Base-by-base conservation (phyloP, 2,113 vertebrate species). In the Xyrauchen texanus region DNA sequence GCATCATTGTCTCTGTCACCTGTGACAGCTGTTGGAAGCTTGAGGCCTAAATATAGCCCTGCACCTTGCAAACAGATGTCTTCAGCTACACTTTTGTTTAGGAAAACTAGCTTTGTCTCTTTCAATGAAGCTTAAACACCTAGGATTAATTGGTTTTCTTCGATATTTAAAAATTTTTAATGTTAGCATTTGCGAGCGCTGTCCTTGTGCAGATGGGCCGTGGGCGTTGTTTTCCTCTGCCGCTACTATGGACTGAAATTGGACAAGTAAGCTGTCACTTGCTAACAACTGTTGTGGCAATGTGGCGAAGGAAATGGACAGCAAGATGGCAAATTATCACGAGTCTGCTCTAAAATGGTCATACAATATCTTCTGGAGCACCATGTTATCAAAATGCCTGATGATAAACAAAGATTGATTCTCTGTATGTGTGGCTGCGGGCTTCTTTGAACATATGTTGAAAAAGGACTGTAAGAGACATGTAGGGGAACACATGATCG, bases 211-310 rank as follows among this genome's bases (percentile, higher is more conserved):
- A 87, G 87, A 89, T 84, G 87, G 67, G 70, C 64, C 68, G 89
- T 91, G 87, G 89, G 89, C 73, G 89, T 88, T 91, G 87, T 91
- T 89, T 89, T 87, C 85, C 82, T 85, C 9, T 42, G 81, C 81
- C 78, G 73, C 60, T 84, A 76, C 75, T 80, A 73, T 76, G 61
- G 69, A 34, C 81, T 66, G 68, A 69, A 81, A 86, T 76, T 87
- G 77, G 51, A 52, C 62, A 47, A 61, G 57, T 69, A 53, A 77
- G 79, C 79, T 86, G 85, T 76, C 83, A 88, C 81, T 83, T 82
- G 82, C 82, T 82, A 83, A 80, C 74, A 85, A 70, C 74, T 69
- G 52, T 75, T 68, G n/a, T 45, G 60, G 64, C 53, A 60, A 76
- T 45, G 67, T 2, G 16, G 44, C 13, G 45, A 68, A 53, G 65